Base-by-base conservation (phyloP, 2,888 invertebrate genomes). In the Stegana nigrithorax region DNA sequence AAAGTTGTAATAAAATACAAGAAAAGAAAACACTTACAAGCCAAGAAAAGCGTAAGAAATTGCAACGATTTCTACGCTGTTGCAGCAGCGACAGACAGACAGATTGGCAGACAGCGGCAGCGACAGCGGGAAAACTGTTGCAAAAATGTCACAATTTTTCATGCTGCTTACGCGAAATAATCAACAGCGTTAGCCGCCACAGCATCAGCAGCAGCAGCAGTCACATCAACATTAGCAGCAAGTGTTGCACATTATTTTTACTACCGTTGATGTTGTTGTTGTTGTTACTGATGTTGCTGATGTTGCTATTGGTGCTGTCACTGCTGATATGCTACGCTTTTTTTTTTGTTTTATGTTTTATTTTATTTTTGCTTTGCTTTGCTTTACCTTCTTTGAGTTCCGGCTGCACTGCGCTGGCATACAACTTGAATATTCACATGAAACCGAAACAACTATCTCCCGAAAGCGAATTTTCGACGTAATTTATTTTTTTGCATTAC, bases 341-440 rank as follows among this genome's bases (percentile, higher is more conserved):
- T n/a, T n/a, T n/a, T n/a, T n/a, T n/a, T n/a, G n/a, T n/a, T n/a
- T n/a, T 51, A n/a, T n/a, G n/a, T n/a, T n/a, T n/a, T n/a, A n/a
- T 73, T 78, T 51, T 21, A 10, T 56, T 75, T 78, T 80, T 75
- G 78, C 76, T 78, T 75, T 77, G 71, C 73, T 74, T 78, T 8
- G 57, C 10, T 25, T 25, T n/a, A n/a, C n/a, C n/a, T n/a, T n/a
- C 39, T 42, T 60, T 57, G 57, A 65, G 67, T 67, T 55, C 53
- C 53, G 53, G 53, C 29, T n/a, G n/a, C n/a, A n/a, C n/a, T n/a
- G n/a, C n/a, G n/a, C n/a, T 29, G n/a, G 65, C 64, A 66, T 67
- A 61, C 67, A 65, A 66, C 67, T 71, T 67, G 62, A 66, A 67
- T 67, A 62, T 71, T 68, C 69, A 68, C 68, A 69, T 64, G 69